Conservation (phyloP, 2,113 vertebrate species). For the Lanius collurio region DNA sequence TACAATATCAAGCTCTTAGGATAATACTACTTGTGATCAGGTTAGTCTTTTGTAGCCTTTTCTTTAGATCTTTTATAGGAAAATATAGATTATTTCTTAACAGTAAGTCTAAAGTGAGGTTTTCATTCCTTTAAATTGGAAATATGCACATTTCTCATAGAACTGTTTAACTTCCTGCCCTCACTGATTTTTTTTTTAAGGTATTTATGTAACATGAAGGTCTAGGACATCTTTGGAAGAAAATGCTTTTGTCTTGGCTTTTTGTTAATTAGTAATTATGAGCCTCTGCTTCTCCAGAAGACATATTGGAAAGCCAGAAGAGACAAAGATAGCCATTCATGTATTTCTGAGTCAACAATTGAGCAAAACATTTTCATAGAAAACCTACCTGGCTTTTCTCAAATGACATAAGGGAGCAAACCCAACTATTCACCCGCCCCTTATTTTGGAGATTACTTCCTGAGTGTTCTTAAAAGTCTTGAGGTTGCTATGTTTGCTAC, state of each 20-base stretch:
- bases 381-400: not conserved
- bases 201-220: not conserved
- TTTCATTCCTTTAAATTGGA: not conserved
- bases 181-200: not conserved
- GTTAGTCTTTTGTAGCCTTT: not conserved
- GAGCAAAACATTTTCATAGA: not conserved
- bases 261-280: not conserved
- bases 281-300: not conserved
- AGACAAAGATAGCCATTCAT: not conserved
- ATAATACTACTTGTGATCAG: not conserved
- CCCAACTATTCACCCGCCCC: not conserved
- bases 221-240: not conserved
- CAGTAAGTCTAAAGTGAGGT: not conserved
- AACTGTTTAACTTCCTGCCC: not conserved
- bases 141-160: not conserved
- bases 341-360: not conserved
- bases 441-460: not conserved
- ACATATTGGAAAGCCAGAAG: not conserved
- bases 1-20: not conserved
- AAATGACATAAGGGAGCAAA: not conserved
- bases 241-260: not conserved
- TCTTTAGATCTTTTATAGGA: not conserved
- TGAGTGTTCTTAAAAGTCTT: not conserved
- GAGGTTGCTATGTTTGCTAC: not conserved
- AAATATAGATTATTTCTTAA: not conserved